Percentiles rank a stretch among this genome's conserved stretches.
phyloP scores from a whole-genome alignment of 2,113 vertebrate species.

The Hyperopisus bebe region DNA sequence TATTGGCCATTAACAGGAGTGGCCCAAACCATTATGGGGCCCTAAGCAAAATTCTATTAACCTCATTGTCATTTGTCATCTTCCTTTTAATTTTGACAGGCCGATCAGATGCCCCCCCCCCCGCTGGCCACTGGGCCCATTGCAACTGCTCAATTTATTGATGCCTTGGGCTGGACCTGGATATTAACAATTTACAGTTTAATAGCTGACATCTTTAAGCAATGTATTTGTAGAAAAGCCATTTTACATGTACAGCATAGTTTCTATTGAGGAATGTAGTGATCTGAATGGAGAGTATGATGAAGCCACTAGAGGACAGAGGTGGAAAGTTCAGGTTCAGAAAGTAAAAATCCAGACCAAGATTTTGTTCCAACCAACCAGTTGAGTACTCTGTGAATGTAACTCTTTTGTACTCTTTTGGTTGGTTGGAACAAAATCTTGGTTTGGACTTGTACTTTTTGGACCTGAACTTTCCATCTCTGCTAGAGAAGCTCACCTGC shows the following conservation, averaged over 20 bases:
- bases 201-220: background rate
- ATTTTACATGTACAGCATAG: background rate
- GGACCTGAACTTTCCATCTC: too few species aligned
- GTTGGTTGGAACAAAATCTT: too few species aligned
- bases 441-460: too few species aligned
- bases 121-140: background rate
- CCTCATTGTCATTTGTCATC: background rate
- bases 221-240: background rate
- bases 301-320: background rate
- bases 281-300: background rate
- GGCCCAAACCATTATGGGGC: background rate
- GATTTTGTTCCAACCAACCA: too few species aligned
- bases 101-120: background rate
- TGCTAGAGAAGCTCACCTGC: slow-evolving; percentile 65
- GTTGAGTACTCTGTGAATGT: too few species aligned
- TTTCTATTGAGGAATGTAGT: background rate
- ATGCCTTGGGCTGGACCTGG: background rate
- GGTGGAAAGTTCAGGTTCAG: too few species aligned
- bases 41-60: background rate
- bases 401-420: too few species aligned
- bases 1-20: background rate
- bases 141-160: background rate
- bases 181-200: background rate
- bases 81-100: background rate
- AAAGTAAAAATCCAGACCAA: too few species aligned